Percentiles rank a stretch among this genome's conserved stretches.
Conservation (phyloP, 2,113 vertebrate species). For the Aphyosemion australe region DNA sequence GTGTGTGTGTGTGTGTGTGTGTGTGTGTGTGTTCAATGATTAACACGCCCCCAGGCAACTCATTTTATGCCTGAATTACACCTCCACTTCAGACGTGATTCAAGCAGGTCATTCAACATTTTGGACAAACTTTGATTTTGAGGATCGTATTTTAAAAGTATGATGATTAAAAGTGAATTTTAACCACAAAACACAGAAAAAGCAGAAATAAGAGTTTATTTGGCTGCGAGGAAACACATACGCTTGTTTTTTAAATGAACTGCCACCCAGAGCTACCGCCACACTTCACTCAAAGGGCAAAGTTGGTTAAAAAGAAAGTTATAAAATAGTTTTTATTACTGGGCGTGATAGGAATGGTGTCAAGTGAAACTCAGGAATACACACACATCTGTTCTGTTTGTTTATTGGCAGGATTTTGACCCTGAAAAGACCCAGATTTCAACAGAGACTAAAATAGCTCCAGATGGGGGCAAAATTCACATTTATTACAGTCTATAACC, state of each 20-base stretch:
- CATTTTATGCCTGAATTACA: constrained; percentile 37
- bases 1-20: constrained; percentile 23
- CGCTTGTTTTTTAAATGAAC: not conserved
- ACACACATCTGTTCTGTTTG: no score
- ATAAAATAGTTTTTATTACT: constrained; percentile 12
- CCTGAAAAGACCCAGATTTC: not conserved
- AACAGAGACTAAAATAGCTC: no score
- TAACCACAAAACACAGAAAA: not conserved
- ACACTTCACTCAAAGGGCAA: constrained; percentile 25
- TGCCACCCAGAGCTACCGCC: not conserved
- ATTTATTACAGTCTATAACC: no score
- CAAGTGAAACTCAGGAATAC: not conserved
- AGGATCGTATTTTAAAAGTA: not conserved
- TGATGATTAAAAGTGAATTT: not conserved
- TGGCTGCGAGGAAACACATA: not conserved
- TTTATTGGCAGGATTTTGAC: not conserved
- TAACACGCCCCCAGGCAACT: constrained; percentile 37
- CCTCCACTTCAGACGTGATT: not conserved
- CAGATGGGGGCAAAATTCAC: no score
- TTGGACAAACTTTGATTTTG: no score
- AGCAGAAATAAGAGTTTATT: no score
- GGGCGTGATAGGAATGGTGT: not conserved
- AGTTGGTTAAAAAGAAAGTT: not conserved
- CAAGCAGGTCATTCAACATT: not conserved
- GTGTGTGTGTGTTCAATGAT: constrained; percentile 37